Evolutionary conservation across 2,797 vertebrate genomes (phyloP).

Genomic region (Falco rusticolus): DNA sequence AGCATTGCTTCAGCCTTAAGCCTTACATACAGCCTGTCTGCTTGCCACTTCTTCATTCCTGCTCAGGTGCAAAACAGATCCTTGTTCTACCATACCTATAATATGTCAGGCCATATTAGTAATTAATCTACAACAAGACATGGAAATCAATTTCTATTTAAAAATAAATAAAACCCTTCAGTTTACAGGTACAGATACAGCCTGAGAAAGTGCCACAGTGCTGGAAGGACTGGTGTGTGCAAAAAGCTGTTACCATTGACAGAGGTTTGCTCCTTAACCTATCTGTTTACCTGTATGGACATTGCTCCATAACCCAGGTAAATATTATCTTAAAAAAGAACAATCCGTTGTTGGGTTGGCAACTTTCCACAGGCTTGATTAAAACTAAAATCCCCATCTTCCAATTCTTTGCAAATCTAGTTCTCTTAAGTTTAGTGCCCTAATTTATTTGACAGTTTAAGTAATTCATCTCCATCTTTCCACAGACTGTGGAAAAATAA

Average conservation of each 20-base stretch:
- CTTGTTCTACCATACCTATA: background rate
- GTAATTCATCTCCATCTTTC: background rate
- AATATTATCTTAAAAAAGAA: background rate
- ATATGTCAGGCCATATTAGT: background rate
- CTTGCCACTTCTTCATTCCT: background rate
- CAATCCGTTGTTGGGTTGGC: background rate
- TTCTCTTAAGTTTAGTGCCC: background rate
- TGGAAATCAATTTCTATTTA: background rate
- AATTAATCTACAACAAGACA: background rate
- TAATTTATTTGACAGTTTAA: background rate
- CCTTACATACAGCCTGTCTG: background rate
- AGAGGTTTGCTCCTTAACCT: background rate
- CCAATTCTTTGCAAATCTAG: background rate
- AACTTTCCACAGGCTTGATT: background rate
- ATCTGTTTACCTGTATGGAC: background rate
- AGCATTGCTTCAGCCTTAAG: background rate
- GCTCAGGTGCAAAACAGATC: background rate
- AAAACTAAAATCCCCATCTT: background rate
- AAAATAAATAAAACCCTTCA: background rate
- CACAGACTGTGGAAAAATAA: background rate
- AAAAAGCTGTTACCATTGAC: background rate
- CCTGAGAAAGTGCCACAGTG: background rate
- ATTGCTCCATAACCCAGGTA: background rate
- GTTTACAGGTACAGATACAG: background rate
- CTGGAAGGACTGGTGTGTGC: background rate